Evolutionary conservation across 2,888 invertebrate species (phyloP), one percentile per base, ranked within the genome.

Genomic region (Drosophila gaucha): DNA sequence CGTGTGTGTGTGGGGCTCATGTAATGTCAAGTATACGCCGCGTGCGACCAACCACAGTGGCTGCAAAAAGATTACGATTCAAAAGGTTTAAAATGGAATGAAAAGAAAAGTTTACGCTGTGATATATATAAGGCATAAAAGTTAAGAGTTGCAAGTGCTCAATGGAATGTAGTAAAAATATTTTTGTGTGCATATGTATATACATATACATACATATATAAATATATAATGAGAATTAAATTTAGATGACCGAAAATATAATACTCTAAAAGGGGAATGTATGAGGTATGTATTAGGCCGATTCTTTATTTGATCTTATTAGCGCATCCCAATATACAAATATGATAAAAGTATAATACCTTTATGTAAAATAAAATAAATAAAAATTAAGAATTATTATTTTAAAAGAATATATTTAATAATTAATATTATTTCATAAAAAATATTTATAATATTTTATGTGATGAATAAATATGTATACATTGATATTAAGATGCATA

Each of bases 11-110:
- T 22, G 55, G 24, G 63, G 63, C 65, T 49, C 72, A 69, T 72
- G 78, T 79, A 77, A 85, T 78, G 68, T 78, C 70, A 85, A 82
- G 79, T 79, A 74, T 70, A 73, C 79, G 82, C 70, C 69, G 60
- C 65, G 67, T 77, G 72, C 54, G 31, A 57, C 74, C 28, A 22
- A 16, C 38, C 47, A 80, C 73, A 84, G 70, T 85, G 67, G 26
- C 30, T 24, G 24, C 16, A 49, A 63, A 39, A 33, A 50, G 16
- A 6, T 9, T 0, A 14, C 22, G 16, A 18, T 12, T 24, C 6
- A n/a, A 35, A 6, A 24, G 47, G 2, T 3, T 1, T 0, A 3
- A 46, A 8, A 22, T 14, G 9, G 9, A 44, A 18, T 20, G 14
- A 6, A 24, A 24, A 14, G 14, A 41, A 26, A 10, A 10, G 10